These are phyloP conservation scores for Piscicola geometra DNA, from an alignment of 2,888 invertebrate genomes.

Conservation along the genomic window DNA sequence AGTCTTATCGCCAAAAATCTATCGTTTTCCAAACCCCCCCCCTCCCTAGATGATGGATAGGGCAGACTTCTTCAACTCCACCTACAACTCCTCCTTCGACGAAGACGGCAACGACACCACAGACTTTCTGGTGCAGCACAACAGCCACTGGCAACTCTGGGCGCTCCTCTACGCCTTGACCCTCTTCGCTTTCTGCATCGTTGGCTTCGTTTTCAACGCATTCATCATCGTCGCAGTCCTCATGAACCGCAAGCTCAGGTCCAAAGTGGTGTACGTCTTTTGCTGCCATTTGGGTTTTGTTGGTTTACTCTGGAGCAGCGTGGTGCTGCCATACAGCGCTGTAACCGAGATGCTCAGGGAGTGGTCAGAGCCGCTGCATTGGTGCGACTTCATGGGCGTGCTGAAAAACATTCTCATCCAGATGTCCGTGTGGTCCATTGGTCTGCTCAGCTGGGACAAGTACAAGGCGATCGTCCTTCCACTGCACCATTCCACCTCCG, in stretches of 20 bases:
- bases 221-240: slow-evolving; percentile 31
- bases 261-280: slow-evolving; percentile 29
- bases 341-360: neutral
- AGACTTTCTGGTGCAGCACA: neutral
- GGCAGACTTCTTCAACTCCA: too few species aligned
- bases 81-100: neutral
- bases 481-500: slow-evolving; percentile 30
- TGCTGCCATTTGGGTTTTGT: slow-evolving; percentile 29
- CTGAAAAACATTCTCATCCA: slow-evolving; percentile 23
- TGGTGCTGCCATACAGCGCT: slow-evolving; percentile 15
- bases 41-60: too few species aligned
- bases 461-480: slow-evolving; percentile 36
- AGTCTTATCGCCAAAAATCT: too few species aligned
- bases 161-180: neutral
- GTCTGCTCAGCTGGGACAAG: slow-evolving; percentile 34
- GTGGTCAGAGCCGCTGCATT: neutral
- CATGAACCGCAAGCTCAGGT: slow-evolving; percentile 21
- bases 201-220: slow-evolving; percentile 31
- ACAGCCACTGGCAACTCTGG: slow-evolving; percentile 4
- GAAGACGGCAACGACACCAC: neutral
- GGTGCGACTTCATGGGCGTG: slow-evolving; percentile 21
- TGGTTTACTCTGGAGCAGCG: slow-evolving; percentile 23
- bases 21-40: too few species aligned
- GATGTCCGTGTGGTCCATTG: slow-evolving; percentile 34
- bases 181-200: neutral